Conservation (phyloP, 2,888 invertebrate genomes). For the Teinopalpus imperialis region DNA sequence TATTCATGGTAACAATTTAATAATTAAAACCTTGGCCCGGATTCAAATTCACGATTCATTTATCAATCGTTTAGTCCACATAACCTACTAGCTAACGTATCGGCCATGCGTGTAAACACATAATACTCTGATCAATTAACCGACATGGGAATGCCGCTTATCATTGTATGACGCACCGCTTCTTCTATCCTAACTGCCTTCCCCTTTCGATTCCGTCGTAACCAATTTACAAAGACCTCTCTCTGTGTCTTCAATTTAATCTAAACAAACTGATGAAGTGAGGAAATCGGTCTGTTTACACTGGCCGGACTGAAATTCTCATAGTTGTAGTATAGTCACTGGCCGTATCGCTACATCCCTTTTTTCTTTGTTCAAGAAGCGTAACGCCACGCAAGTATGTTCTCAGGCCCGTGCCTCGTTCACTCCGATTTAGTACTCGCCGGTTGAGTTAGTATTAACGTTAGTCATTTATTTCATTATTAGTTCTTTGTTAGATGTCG, state of each 20-base stretch:
- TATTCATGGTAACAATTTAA: not conserved
- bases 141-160: conserved; percentile 55
- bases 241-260: conserved; percentile 32
- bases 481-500: conserved; percentile 34
- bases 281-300: conserved; percentile 44
- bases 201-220: conserved; percentile 46
- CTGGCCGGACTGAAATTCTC: conserved; percentile 54
- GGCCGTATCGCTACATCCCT: conserved; percentile 60
- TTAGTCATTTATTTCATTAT: conserved; percentile 33
- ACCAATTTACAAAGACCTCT: conserved; percentile 16
- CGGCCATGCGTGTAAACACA: conserved; percentile 26
- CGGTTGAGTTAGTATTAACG: conserved; percentile 34
- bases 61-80: too few species aligned
- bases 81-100: conserved; percentile 16
- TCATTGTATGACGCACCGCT: conserved; percentile 46
- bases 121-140: conserved; percentile 47
- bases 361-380: conserved; percentile 73
- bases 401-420: conserved; percentile 58
- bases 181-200: conserved; percentile 45
- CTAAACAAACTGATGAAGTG: not conserved
- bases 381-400: conserved; percentile 71
- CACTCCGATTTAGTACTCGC: conserved; percentile 51
- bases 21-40: not conserved
- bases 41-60: not conserved
- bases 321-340: conserved; percentile 54